These are phyloP conservation scores for Hylyphantes graminicola DNA, from an alignment of 1,140 invertebrate genomes.

Conservation along the genomic window DNA sequence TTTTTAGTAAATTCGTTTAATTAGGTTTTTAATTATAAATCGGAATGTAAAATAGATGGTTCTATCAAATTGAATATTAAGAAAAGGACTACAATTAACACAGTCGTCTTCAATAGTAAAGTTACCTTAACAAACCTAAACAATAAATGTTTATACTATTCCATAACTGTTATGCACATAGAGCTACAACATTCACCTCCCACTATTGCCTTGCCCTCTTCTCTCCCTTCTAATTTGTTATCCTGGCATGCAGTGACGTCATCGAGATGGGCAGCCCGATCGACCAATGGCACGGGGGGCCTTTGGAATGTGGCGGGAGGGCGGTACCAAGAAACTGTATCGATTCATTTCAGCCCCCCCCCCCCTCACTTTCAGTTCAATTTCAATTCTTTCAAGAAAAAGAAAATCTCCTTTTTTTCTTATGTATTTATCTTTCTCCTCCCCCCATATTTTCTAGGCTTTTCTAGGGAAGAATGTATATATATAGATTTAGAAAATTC, in stretches of 20 bases:
- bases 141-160: too few relatives aligned
- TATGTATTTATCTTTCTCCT: conserved; percentile 3
- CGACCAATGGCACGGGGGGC: conserved; percentile 36
- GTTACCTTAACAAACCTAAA: too few relatives aligned
- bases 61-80: too few relatives aligned
- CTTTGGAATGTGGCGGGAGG: conserved; percentile 55
- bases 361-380: conserved; percentile 50
- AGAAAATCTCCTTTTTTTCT: conserved; percentile 4
- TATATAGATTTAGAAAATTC: background rate
- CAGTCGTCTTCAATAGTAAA: too few relatives aligned
- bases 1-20: too few relatives aligned
- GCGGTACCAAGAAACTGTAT: conserved; percentile 54
- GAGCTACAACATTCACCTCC: too few relatives aligned
- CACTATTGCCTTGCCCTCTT: background rate
- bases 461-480: background rate
- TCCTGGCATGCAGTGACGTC: conserved; percentile 46
- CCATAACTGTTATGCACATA: too few relatives aligned
- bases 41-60: too few relatives aligned
- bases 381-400: conserved; percentile 46
- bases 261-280: conserved; percentile 46
- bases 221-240: conserved; percentile 56
- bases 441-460: background rate
- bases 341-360: conserved; percentile 27
- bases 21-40: too few relatives aligned
- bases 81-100: too few relatives aligned